Percentiles rank a stretch among this genome's conserved stretches.
Evolutionary conservation across 2,797 vertebrate species (phyloP).

Genomic region (Amazonetta brasiliensis): DNA sequence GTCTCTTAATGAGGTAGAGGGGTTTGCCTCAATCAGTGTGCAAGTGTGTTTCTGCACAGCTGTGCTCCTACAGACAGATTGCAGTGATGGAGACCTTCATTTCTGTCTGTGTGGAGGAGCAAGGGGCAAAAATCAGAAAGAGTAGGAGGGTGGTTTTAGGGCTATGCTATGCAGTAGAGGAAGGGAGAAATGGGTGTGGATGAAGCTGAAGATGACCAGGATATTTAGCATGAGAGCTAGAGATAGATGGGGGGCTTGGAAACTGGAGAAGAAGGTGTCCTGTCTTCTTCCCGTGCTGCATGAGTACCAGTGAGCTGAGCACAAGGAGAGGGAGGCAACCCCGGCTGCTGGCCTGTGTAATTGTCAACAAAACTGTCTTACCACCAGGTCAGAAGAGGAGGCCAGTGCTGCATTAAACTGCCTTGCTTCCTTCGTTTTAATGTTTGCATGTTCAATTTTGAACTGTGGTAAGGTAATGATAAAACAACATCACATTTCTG

Average conservation of each 20-base stretch:
- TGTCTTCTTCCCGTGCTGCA: not conserved
- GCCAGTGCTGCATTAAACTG: not conserved
- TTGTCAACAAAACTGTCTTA: not conserved
- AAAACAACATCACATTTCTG: not conserved
- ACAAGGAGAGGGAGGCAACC: not conserved
- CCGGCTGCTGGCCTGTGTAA: fast-evolving
- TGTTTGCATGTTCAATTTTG: not conserved
- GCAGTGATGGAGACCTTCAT: not conserved
- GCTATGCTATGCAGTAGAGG: not conserved
- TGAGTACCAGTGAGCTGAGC: not conserved
- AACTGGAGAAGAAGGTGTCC: not conserved
- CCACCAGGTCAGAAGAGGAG: not conserved
- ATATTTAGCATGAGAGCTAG: not conserved
- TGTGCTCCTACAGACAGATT: not conserved
- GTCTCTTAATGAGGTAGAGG: not conserved
- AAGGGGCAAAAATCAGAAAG: not conserved
- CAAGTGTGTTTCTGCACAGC: not conserved
- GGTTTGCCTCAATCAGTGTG: not conserved
- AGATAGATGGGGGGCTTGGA: not conserved
- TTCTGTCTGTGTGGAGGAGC: not conserved
- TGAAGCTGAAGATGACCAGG: not conserved
- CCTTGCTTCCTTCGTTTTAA: not conserved
- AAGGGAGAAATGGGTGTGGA: not conserved
- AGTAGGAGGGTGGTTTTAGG: not conserved
- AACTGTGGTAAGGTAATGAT: fast-evolving